Evolutionary conservation across 2,113 vertebrate species (phyloP).

Genomic region (Sphaerodactylus townsendi): DNA sequence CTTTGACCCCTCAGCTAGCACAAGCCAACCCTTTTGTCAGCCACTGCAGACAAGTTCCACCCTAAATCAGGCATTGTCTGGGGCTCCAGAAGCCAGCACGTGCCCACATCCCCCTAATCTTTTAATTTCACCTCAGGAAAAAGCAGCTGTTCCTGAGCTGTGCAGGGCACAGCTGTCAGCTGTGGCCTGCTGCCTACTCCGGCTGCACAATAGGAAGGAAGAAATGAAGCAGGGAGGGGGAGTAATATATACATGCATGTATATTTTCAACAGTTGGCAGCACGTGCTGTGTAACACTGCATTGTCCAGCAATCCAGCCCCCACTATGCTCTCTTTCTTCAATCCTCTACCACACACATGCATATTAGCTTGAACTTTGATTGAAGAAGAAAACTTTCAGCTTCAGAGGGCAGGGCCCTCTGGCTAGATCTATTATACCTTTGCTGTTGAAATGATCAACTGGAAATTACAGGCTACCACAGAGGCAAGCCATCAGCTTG

Average conservation of each 20-base stretch:
- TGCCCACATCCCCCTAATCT: conserved; percentile 83
- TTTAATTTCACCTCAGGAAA: conserved; percentile 86
- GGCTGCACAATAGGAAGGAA: conserved; percentile 72
- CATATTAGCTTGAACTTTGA: conserved; percentile 50
- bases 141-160: conserved; percentile 94
- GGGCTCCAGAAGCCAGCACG: conserved; percentile 81
- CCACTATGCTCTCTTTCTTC: not conserved
- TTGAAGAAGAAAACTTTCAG: conserved; percentile 45
- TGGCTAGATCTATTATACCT: conserved; percentile 45
- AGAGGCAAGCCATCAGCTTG: conserved; percentile 18
- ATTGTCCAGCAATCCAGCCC: conserved; percentile 29
- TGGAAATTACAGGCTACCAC: conserved; percentile 51
- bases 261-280: conserved; percentile 92
- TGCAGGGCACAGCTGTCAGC: conserved; percentile 89
- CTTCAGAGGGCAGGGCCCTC: conserved; percentile 63
- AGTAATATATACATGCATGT: conserved; percentile 67
- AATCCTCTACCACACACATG: not conserved
- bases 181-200: conserved; percentile 74
- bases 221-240: conserved; percentile 41
- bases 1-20: conserved; percentile 73
- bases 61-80: conserved; percentile 84
- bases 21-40: conserved; percentile 75
- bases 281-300: conserved; percentile 82
- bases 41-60: conserved; percentile 78
- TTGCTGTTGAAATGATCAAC: conserved; percentile 45